Conservation (phyloP, 2,888 invertebrate species). For the Malthinus seriepunctatus region DNA sequence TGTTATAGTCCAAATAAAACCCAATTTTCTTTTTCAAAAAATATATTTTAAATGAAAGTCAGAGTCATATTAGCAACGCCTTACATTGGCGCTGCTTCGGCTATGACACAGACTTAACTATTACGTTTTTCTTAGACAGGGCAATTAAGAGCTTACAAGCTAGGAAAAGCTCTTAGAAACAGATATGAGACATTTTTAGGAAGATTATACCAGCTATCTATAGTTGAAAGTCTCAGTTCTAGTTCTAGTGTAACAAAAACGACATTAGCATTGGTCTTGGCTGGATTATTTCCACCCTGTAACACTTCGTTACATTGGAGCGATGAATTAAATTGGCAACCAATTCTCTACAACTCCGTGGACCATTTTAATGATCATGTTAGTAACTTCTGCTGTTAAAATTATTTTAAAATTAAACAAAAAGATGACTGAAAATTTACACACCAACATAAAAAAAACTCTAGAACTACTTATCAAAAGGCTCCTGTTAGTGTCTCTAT, state of each 20-base stretch:
- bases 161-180: not conserved
- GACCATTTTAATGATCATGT: not conserved
- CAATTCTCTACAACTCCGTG: not conserved
- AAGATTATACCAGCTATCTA: not conserved
- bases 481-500: too few species aligned
- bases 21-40: too few species aligned
- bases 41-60: too few species aligned
- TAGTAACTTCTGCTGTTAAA: not conserved
- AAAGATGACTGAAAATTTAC: not conserved
- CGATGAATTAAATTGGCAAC: slow-evolving; percentile 4
- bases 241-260: not conserved
- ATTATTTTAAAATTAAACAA: too few species aligned
- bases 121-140: slow-evolving; percentile 17
- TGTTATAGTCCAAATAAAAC: too few species aligned
- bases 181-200: not conserved
- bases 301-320: not conserved
- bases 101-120: too few species aligned
- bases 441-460: too few species aligned
- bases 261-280: not conserved
- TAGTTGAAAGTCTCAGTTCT: not conserved
- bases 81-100: too few species aligned
- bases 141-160: not conserved
- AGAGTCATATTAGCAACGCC: too few species aligned
- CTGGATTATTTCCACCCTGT: not conserved
- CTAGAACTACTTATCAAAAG: too few species aligned